Evolutionary conservation across 2,888 invertebrate genomes (phyloP), one percentile per base, ranked within the genome.

Genomic region (Rotaria sp.): DNA sequence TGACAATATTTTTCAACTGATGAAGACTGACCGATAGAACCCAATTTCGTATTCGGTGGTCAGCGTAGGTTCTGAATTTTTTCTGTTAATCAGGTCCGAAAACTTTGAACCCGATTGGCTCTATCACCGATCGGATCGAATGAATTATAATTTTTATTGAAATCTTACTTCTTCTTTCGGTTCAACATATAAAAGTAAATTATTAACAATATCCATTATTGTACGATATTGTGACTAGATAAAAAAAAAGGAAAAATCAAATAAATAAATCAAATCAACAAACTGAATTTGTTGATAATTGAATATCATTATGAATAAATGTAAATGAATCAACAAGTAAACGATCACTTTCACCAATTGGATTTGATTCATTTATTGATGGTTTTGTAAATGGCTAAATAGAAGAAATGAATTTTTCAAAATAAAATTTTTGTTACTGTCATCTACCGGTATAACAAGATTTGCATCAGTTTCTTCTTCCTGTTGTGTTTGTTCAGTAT

Each of bases 151-250:
- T 15, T 7, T 0, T 67, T 30, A 30, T n/a, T 10, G 30, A 67
- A 67, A 67, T 38, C 18, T 88, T 87, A 90, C 91, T 89, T 97
- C 95, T 86, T 97, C 93, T 90, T 96, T 95, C 0, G 98, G 97
- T 91, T 98, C 98, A 86, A 98, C 96, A 91, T 96, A 97, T 0
- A 99, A 93, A 85, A 99, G 92, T 52, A 99, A 93, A 92, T 98
- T 97, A 92, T 99, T 99, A 7, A 99, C 95, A 89, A 99, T 95
- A 91, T 99, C 99, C 89, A 99, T 92, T 67, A 99, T 94, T 96
- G 98, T 97, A 3, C 95, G 95, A 91, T 97, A 98, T 94, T 96
- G 93, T 38, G 91, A 89, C 90, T 91, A 89, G 52, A 89, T 88
- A n/a, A 67, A 87, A 50, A 84, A 75, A 50, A 38, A 48, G 1